These are phyloP conservation scores for Agrotis exclamationis DNA, from an alignment of 2,888 invertebrate species.

Conservation along the genomic window DNA sequence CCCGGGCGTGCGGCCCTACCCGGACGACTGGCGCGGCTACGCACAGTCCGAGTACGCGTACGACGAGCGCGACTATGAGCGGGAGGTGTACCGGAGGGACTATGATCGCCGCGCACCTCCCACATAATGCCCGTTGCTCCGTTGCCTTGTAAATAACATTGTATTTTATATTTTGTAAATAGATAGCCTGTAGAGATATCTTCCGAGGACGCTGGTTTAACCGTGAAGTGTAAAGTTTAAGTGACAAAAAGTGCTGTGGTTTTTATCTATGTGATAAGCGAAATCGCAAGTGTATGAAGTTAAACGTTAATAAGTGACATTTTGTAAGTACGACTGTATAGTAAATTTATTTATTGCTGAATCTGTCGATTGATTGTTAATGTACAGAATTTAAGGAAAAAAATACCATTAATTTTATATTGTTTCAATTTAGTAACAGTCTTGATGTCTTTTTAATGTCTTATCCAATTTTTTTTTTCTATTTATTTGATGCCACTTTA, in stretches of 20 bases:
- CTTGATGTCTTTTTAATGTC: constrained; percentile 77
- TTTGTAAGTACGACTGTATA: constrained; percentile 88
- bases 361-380: constrained; percentile 85
- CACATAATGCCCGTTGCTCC: constrained; percentile 76
- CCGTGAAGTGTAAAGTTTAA: constrained; percentile 85
- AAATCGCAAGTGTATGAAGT: constrained; percentile 82
- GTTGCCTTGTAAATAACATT: constrained; percentile 81
- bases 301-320: constrained; percentile 80
- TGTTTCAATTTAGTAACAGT: constrained; percentile 85
- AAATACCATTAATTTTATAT: constrained; percentile 86
- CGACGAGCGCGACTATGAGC: constrained; percentile 90
- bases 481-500: constrained; percentile 83
- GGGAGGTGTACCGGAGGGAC: constrained; percentile 92
- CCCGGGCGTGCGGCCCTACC: constrained; percentile 83
- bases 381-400: constrained; percentile 84
- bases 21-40: constrained; percentile 89
- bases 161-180: constrained; percentile 83
- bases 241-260: constrained; percentile 90
- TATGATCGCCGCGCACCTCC: constrained; percentile 93
- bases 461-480: constrained; percentile 82
- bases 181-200: constrained; percentile 77
- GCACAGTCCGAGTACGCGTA: constrained; percentile 88
- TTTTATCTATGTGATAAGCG: constrained; percentile 89
- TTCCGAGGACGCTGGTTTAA: constrained; percentile 81
- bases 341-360: constrained; percentile 89